Evolutionary conservation across 2,113 vertebrate species (phyloP).

Genomic region (Ammospiza caudacuta): DNA sequence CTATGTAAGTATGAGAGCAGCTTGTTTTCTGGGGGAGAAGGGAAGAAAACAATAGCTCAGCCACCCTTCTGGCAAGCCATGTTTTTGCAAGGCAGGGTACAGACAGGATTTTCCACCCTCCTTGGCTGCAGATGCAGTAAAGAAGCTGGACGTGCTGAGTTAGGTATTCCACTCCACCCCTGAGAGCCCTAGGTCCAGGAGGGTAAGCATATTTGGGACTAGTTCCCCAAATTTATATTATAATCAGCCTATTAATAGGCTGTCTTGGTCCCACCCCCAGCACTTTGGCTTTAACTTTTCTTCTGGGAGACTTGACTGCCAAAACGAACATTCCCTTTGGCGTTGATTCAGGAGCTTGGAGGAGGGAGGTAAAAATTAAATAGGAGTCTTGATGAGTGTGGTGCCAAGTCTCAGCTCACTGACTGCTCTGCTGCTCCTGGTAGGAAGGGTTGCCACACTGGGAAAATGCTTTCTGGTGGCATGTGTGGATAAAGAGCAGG

Average conservation of each 20-base stretch:
- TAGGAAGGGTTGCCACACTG: neutral
- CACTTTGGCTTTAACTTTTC: conserved; percentile 46
- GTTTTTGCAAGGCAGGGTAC: neutral
- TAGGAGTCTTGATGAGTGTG: neutral
- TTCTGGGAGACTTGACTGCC: conserved; percentile 33
- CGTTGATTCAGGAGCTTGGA: neutral
- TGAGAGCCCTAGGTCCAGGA: conserved; percentile 20
- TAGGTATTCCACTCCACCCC: conserved; percentile 37
- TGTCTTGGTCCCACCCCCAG: conserved; percentile 20
- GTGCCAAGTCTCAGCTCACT: conserved; percentile 7
- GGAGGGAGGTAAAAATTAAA: neutral
- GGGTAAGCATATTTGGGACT: conserved; percentile 37
- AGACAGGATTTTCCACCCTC: conserved; percentile 49
- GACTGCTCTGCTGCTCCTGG: neutral
- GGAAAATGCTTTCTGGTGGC: neutral
- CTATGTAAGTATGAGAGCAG: neutral
- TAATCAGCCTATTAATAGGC: conserved; percentile 59
- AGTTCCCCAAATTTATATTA: conserved; percentile 49
- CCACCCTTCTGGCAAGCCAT: neutral
- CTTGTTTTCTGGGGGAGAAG: neutral
- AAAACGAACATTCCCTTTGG: conserved; percentile 24
- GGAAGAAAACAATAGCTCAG: neutral
- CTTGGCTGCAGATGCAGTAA: neutral
- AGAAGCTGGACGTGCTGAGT: conserved; percentile 38
- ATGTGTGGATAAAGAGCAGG: neutral